A percentile compares a stretch with the other conserved stretches of the same genome.
These are phyloP conservation scores for Meles meles DNA, from an alignment of 2,113 vertebrate species.

Conservation along the genomic window DNA sequence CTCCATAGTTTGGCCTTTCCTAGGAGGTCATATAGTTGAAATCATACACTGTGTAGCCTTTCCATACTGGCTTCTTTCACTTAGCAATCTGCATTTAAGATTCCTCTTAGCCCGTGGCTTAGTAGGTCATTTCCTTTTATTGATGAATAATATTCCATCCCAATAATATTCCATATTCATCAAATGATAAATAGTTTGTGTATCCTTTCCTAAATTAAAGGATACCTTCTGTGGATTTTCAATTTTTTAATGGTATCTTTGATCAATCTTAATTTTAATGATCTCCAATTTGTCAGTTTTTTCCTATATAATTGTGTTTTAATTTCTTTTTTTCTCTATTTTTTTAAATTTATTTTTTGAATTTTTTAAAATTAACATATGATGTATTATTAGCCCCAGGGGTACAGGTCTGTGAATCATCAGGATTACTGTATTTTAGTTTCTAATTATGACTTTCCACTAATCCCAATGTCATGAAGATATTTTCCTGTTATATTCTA, in stretches of 20 bases:
- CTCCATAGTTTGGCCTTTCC: not conserved
- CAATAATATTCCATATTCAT: not conserved
- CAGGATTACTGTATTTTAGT: too few species aligned
- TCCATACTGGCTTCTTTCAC: not conserved
- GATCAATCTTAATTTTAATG: not conserved
- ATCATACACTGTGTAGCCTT: not conserved
- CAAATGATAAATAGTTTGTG: not conserved
- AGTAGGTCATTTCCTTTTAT: not conserved
- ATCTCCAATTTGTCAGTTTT: not conserved
- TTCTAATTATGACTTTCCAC: not conserved
- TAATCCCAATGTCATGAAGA: not conserved
- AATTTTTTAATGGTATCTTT: not conserved
- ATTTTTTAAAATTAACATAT: too few species aligned
- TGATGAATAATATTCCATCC: not conserved
- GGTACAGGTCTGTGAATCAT: too few species aligned
- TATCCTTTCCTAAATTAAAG: not conserved
- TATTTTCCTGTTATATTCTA: not conserved
- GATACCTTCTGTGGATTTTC: not conserved
- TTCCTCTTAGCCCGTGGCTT: not conserved
- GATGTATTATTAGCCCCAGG: too few species aligned
- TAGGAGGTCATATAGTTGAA: not conserved
- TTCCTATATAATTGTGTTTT: not conserved
- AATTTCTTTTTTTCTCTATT: not conserved
- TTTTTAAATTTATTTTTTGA: too few species aligned
- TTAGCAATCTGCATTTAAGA: not conserved